These are phyloP conservation scores for Sphaerophoria rueppellii DNA, from an alignment of 2,888 invertebrate species.

Conservation along the genomic window DNA sequence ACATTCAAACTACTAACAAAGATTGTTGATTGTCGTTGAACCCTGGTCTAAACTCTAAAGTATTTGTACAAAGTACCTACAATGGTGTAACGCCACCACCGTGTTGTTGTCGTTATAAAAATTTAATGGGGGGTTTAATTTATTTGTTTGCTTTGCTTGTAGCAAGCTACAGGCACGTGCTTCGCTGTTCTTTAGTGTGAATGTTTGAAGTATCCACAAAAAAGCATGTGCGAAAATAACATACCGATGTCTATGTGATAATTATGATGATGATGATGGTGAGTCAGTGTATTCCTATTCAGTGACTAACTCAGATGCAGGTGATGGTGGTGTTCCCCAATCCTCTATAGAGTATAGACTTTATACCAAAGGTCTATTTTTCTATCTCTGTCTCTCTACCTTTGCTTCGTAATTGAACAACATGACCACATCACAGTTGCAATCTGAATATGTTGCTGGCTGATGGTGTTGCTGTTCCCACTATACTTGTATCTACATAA, in stretches of 20 bases:
- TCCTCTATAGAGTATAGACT: not conserved
- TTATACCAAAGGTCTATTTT: conserved; percentile 22
- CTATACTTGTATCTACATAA: conserved; percentile 1
- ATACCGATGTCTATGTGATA: not conserved
- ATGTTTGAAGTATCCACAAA: conserved; percentile 11
- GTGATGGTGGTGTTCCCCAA: conserved; percentile 29
- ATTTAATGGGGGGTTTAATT: not conserved
- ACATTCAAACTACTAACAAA: not conserved
- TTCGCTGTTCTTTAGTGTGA: conserved; percentile 3
- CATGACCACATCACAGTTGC: too few species aligned
- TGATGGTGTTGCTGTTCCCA: not conserved
- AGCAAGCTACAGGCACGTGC: not conserved
- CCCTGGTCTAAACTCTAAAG: not conserved
- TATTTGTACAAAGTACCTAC: too few species aligned
- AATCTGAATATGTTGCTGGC: not conserved
- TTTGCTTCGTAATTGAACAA: too few species aligned
- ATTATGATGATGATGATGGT: not conserved
- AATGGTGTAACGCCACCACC: too few species aligned
- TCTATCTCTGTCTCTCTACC: not conserved
- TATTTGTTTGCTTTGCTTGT: not conserved
- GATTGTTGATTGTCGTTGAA: not conserved
- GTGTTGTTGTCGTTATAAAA: not conserved
- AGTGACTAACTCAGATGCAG: conserved; percentile 28
- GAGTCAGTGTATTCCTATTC: not conserved
- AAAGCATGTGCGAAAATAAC: conserved; percentile 9